Evolutionary conservation across 2,888 invertebrate species (phyloP).

Genomic region (Agrochola lychnidis): DNA sequence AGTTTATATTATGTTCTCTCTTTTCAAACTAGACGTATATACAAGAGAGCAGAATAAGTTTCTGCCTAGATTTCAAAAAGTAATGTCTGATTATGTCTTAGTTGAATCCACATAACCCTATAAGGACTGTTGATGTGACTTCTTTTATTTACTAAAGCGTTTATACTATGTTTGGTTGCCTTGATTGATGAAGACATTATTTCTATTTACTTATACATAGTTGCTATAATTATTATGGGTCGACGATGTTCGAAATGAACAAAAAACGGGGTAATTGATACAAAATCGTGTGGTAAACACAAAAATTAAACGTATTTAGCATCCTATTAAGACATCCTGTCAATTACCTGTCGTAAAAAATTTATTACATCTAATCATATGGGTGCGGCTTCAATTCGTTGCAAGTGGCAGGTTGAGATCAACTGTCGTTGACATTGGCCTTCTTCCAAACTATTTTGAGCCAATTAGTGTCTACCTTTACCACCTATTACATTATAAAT

Average conservation of each 20-base stretch:
- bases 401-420: constrained; percentile 53
- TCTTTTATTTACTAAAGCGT: background rate
- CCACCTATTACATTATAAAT: constrained; percentile 49
- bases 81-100: background rate
- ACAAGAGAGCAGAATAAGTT: background rate
- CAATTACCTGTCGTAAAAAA: constrained; percentile 46
- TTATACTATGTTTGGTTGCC: constrained; percentile 4
- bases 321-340: constrained; percentile 44
- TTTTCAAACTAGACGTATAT: constrained; percentile 11
- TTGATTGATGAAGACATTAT: constrained; percentile 29
- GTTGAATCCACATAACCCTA: background rate
- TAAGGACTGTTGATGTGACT: background rate
- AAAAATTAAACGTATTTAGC: constrained; percentile 22
- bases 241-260: background rate
- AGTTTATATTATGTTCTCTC: background rate
- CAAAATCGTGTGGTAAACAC: constrained; percentile 29
- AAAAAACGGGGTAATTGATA: constrained; percentile 13
- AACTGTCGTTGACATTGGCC: constrained; percentile 77
- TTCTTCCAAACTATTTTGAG: constrained; percentile 74
- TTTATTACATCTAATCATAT: constrained; percentile 61
- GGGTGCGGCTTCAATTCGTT: constrained; percentile 68
- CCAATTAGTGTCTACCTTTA: constrained; percentile 69
- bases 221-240: background rate
- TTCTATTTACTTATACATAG: constrained; percentile 12
- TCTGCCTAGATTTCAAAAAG: background rate